Conservation (phyloP, 2,797 vertebrate genomes). For the Nyctalus aviator region DNA sequence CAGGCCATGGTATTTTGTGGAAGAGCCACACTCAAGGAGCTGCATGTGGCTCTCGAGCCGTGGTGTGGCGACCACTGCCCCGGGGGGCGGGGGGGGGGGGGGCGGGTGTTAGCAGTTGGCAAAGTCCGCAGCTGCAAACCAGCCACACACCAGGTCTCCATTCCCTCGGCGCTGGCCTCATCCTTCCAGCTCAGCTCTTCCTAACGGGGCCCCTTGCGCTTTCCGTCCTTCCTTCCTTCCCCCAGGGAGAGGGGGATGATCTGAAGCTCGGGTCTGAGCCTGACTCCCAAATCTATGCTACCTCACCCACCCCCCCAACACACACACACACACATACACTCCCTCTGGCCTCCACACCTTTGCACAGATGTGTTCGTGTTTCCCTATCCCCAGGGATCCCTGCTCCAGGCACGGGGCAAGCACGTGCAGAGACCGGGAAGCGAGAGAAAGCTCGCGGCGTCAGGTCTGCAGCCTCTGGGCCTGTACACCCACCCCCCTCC, state of each 20-base stretch:
- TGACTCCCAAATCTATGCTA: neutral
- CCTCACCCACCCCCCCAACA: rapidly evolving
- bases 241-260: neutral
- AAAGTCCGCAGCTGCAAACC: neutral
- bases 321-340: too few species aligned
- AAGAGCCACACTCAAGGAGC: too few species aligned
- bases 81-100: rapidly evolving
- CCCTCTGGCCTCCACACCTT: neutral
- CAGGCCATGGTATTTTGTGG: too few species aligned
- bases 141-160: neutral
- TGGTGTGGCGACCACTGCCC: neutral
- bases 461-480: neutral
- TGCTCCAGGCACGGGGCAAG: neutral
- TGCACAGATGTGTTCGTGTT: neutral
- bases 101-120: neutral
- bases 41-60: too few species aligned
- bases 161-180: neutral
- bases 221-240: neutral
- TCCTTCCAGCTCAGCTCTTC: neutral
- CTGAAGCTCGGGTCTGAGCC: neutral
- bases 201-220: rapidly evolving
- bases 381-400: neutral
- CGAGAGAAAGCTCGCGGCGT: neutral
- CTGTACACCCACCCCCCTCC: rapidly evolving
- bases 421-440: rapidly evolving